Evolutionary conservation across 1,140 invertebrate genomes (phyloP).

Genomic region (Elysia chlorotica): DNA sequence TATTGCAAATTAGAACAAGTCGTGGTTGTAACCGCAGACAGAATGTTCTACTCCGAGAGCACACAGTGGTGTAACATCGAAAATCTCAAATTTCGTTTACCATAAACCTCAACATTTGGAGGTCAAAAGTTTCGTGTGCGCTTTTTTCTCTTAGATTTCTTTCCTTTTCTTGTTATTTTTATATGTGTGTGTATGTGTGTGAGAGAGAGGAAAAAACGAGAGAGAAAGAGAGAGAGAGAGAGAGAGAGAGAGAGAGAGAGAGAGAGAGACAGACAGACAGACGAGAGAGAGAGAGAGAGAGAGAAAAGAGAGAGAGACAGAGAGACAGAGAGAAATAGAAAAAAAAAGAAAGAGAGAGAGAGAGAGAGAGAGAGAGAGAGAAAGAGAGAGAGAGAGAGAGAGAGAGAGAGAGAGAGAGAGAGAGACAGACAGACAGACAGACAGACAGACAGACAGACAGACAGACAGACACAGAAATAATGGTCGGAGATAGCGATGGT

Average conservation of each 20-base stretch:
- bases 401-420: background rate
- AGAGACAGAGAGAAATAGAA: background rate
- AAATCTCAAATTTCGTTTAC: too few species aligned
- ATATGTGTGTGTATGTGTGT: too few species aligned
- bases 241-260: conserved; percentile 6
- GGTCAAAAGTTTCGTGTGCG: too few species aligned
- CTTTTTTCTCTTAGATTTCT: too few species aligned
- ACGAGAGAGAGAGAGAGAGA: background rate
- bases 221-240: conserved; percentile 12
- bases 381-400: background rate
- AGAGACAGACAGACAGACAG: conserved; percentile 1
- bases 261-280: background rate
- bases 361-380: background rate
- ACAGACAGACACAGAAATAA: background rate
- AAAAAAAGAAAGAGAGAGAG: background rate
- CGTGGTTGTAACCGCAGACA: too few species aligned
- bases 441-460: background rate
- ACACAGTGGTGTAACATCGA: too few species aligned
- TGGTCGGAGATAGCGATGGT: background rate
- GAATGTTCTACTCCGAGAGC: too few species aligned
- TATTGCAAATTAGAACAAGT: too few species aligned
- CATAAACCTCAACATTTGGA: too few species aligned
- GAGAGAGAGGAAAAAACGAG: background rate
- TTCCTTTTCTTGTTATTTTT: too few species aligned
- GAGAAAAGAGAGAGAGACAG: background rate